These are phyloP conservation scores for Portevinia maculata DNA, from an alignment of 2,888 invertebrate genomes.

Conservation along the genomic window DNA sequence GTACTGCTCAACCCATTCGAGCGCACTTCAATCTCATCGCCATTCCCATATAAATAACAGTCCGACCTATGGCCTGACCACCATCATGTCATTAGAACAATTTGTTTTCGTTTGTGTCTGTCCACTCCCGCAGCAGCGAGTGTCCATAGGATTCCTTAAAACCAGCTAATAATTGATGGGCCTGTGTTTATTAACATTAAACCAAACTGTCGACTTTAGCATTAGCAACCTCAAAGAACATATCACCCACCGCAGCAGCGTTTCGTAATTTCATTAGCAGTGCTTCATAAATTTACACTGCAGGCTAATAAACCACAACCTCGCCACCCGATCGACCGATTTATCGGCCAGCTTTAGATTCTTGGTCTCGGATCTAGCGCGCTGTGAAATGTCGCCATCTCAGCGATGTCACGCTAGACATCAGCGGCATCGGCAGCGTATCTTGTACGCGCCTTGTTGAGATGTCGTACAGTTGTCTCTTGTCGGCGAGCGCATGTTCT, in stretches of 20 bases:
- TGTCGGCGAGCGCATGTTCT: conserved; percentile 68
- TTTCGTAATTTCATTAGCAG: conserved; percentile 72
- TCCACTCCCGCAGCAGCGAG: conserved; percentile 11
- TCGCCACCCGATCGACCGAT: conserved; percentile 34
- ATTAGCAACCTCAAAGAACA: conserved; percentile 54
- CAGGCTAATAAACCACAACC: conserved; percentile 70
- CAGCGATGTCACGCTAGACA: conserved; percentile 30
- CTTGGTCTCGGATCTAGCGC: conserved; percentile 57
- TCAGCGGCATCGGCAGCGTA: conserved; percentile 12
- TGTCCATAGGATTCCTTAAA: conserved; percentile 31
- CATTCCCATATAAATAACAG: conserved; percentile 49
- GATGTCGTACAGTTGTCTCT: conserved; percentile 67
- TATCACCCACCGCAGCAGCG: conserved; percentile 58
- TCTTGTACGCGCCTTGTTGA: conserved; percentile 42
- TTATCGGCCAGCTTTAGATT: conserved; percentile 48
- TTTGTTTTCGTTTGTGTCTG: conserved; percentile 40
- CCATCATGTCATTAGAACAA: conserved; percentile 56
- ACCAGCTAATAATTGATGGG: conserved; percentile 59
- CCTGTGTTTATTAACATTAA: conserved; percentile 63
- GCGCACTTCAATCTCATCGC: conserved; percentile 30
- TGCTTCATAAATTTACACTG: conserved; percentile 66
- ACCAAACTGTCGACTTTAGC: conserved; percentile 57
- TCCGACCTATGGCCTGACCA: conserved; percentile 60
- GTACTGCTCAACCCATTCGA: conserved; percentile 17
- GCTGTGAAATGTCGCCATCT: conserved; percentile 66